These are phyloP conservation scores for Micropterix aruncella DNA, from an alignment of 2,888 invertebrate species.

Conservation along the genomic window DNA sequence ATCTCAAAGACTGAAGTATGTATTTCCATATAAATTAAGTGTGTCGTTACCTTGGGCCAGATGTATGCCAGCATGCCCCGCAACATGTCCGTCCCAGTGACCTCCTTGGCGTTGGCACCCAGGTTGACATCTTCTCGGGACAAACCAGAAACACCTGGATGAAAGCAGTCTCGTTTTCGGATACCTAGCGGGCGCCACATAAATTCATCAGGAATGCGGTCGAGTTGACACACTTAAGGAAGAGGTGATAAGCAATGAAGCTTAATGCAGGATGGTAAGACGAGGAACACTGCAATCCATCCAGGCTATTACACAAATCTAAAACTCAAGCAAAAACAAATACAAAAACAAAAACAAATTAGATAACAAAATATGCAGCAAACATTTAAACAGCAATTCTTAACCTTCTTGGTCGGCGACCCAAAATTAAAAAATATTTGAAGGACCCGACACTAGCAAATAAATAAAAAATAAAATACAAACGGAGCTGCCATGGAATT, in stretches of 20 bases:
- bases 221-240: constrained; percentile 5
- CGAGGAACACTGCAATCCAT: background rate
- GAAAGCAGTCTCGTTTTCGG: constrained; percentile 73
- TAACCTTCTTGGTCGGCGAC: too few relatives aligned
- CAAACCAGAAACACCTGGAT: constrained; percentile 68
- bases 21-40: too few relatives aligned
- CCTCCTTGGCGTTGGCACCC: constrained; percentile 38
- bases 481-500: too few relatives aligned
- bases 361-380: too few relatives aligned
- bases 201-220: constrained; percentile 15
- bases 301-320: constrained; percentile 14
- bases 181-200: constrained; percentile 29
- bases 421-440: background rate
- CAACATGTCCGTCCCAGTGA: constrained; percentile 67
- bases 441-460: background rate
- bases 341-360: constrained; percentile 1
- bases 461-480: too few relatives aligned
- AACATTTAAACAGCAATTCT: too few relatives aligned
- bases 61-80: constrained; percentile 82
- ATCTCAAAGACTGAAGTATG: too few relatives aligned
- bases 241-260: constrained; percentile 4
- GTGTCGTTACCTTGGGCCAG: constrained; percentile 91
- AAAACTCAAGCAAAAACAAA: constrained; percentile 14
- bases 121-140: constrained; percentile 49
- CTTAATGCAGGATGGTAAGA: background rate